Percentiles rank a stretch among this genome's conserved stretches.
Evolutionary conservation across 2,113 vertebrate genomes (phyloP).

Genomic region (Xyliphius kryptos): DNA sequence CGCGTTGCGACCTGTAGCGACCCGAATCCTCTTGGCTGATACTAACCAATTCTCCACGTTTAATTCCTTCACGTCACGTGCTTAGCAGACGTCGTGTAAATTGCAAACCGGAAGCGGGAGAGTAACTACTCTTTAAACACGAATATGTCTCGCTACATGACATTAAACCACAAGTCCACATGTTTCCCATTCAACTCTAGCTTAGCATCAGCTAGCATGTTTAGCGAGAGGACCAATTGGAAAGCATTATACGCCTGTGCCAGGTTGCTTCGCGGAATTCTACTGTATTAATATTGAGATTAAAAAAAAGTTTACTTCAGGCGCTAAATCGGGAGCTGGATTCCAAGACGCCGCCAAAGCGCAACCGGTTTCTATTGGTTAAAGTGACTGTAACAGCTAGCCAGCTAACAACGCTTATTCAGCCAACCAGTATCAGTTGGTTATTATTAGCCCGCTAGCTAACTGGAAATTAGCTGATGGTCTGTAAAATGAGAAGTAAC

Average conservation of each 20-base stretch:
- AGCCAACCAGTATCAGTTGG: slow-evolving; percentile 35
- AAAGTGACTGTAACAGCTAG: not conserved
- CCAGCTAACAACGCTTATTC: not conserved
- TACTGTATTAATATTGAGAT: not conserved
- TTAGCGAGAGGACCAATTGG: slow-evolving; percentile 2
- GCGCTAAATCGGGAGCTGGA: not conserved
- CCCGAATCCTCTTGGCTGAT: too few species aligned
- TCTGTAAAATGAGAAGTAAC: slow-evolving; percentile 22
- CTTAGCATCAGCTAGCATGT: slow-evolving; percentile 14
- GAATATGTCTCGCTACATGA: too few species aligned
- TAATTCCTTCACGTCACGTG: too few species aligned
- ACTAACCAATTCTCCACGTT: too few species aligned
- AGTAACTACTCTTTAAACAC: not conserved
- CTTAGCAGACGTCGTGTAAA: too few species aligned
- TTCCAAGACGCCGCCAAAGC: not conserved
- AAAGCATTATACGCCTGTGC: too few species aligned
- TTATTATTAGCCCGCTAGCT: slow-evolving; percentile 39
- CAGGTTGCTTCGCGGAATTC: not conserved
- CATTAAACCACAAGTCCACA: too few species aligned
- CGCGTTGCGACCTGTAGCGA: too few species aligned
- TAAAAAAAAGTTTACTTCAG: slow-evolving; percentile 4
- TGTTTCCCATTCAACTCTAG: slow-evolving; percentile 31
- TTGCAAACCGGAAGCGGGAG: too few species aligned
- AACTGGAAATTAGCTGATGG: slow-evolving; percentile 38
- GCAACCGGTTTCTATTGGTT: not conserved